Base-by-base conservation (phyloP, 2,113 vertebrate genomes). In the Monopterus albus region DNA sequence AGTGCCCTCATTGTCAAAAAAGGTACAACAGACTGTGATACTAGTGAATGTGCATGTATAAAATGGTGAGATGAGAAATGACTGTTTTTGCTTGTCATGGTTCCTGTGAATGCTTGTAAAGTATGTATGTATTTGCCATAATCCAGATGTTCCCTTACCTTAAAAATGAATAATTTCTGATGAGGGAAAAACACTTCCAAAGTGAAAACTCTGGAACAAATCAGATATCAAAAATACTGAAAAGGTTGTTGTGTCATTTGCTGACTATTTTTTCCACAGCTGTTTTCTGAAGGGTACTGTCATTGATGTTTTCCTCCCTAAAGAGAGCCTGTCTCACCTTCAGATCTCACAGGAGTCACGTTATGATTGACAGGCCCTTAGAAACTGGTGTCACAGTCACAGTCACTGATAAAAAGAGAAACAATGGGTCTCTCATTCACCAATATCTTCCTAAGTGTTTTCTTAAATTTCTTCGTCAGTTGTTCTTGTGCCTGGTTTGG, bases 1-100 rank as follows among this genome's bases (percentile, higher is more conserved):
- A 95, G 94, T 0, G 98, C 98, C 1, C 61, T 98, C 80, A 99
- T 99, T 14, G 91, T 95, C 49, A 99, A 98, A 85, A 96, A 98
- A 57, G 96, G 98, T 99, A 91, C 79, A 91, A 71, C 18, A 40
- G 29, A 55, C 72, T 45, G 15, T 5, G 20, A 14, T 18, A 14
- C 35, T 26, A 20, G 29, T 6, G 3, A 28, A n/a, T 40, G 11
- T 31, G 20, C 25, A 21, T 43, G 14, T 26, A 31, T 55, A 28
- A 26, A 18, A 1, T 23, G 9, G 35, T 35, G 45, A 26, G 9
- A 15, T 33, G 23, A 13, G 31, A 3, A 31, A 29, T 4, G 4
- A 20, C 4, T 8, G 5, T 2, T 23, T 11, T 46, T 46, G 23
- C 13, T 1, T 14, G 15, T 75, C 13, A 12, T 31, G 7, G 20